A percentile compares a stretch with the other conserved stretches of the same genome.
Evolutionary conservation across 2,113 vertebrate species (phyloP).

Genomic region (Lathamus discolor): DNA sequence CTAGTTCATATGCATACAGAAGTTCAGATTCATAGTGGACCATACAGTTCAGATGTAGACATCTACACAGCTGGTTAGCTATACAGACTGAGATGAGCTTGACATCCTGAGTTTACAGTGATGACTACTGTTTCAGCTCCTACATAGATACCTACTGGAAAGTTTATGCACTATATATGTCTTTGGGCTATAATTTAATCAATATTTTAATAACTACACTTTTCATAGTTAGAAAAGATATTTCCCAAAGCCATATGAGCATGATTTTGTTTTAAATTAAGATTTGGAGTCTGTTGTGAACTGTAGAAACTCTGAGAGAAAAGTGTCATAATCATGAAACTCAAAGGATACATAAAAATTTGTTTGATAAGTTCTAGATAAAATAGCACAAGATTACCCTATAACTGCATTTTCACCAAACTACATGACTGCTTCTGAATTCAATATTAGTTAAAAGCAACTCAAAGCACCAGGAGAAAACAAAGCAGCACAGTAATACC

Average conservation of each 20-base stretch:
- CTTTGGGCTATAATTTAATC: background rate
- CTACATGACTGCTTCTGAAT: background rate
- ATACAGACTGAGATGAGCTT: background rate
- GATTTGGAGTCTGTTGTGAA: background rate
- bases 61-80: background rate
- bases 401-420: background rate
- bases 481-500: background rate
- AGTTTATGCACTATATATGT: background rate
- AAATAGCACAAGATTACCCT: background rate
- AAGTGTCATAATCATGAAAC: background rate
- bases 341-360: background rate
- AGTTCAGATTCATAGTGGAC: background rate
- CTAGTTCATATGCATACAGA: background rate
- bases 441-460: background rate
- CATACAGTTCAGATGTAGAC: background rate
- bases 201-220: constrained; percentile 39
- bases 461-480: background rate
- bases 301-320: background rate
- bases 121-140: background rate
- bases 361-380: background rate
- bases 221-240: background rate
- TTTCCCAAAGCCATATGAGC: constrained; percentile 18
- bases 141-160: background rate
- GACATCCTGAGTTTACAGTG: background rate
- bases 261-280: constrained; percentile 29